phyloP scores from a whole-genome alignment of 92 coral and sea anemone genomes.

The Epizoanthus stellaris region DNA sequence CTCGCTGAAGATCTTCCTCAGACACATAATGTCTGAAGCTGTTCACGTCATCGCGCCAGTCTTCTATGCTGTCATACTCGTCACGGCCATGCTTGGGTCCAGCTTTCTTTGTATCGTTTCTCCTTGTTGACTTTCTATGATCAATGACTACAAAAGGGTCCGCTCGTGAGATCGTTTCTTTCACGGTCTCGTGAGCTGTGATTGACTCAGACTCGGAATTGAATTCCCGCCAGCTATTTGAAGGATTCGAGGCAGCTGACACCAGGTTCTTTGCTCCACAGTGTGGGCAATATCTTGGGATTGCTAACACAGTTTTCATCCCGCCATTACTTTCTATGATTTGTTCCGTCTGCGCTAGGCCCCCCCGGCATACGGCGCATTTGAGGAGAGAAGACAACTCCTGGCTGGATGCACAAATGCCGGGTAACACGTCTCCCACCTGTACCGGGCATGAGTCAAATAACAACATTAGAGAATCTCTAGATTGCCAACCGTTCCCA shows the following conservation, averaged over 20 bases:
- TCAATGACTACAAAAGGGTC: neutral
- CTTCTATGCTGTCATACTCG: slow-evolving; percentile 64
- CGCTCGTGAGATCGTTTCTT: neutral
- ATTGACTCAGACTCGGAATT: neutral
- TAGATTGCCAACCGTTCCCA: too few relatives aligned
- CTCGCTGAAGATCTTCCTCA: slow-evolving; percentile 13
- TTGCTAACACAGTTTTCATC: slow-evolving; percentile 36
- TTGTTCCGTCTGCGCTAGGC: slow-evolving; percentile 68
- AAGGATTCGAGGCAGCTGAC: neutral
- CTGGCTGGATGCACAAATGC: slow-evolving; percentile 55
- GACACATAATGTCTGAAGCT: slow-evolving; percentile 62
- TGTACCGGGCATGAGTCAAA: neutral
- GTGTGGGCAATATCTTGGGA: slow-evolving; percentile 55
- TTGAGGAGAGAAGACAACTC: slow-evolving; percentile 61
- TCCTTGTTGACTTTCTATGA: neutral
- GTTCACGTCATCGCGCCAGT: slow-evolving; percentile 67
- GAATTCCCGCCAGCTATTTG: neutral
- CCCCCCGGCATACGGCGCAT: slow-evolving; percentile 67
- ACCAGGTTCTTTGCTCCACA: slow-evolving; percentile 56
- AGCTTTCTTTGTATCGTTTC: neutral
- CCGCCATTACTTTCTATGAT: slow-evolving; percentile 56
- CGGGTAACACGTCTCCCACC: slow-evolving; percentile 79
- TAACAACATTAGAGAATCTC: neutral
- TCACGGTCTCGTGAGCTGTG: neutral
- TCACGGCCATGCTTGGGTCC: slow-evolving; percentile 8